Base-by-base conservation (phyloP, 2,888 invertebrate genomes). In the Parthenolecanium corni region DNA sequence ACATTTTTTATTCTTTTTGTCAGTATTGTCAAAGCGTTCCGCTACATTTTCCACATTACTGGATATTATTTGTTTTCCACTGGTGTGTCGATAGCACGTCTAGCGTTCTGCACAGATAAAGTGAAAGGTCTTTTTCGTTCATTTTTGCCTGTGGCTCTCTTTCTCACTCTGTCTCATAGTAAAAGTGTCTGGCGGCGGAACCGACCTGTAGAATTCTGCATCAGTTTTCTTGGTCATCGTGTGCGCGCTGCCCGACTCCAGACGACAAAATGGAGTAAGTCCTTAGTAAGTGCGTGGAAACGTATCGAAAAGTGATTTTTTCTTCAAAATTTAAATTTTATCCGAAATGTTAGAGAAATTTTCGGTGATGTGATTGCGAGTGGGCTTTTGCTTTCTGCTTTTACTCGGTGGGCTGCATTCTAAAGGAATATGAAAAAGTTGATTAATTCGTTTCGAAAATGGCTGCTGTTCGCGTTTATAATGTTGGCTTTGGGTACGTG, bases 21-120 rank as follows among this genome's bases (percentile, higher is more conserved):
- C 9, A 23, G 52, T 52, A 24, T 52, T 52, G 52, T 25, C 52
- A 16, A 23, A 40, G 44, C 51, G 62, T 62, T 52, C 51, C 62
- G 62, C 44, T 62, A 52, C 42, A 52, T 62, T 52, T 62, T 52
- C 42, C 62, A 52, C 62, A 52, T 62, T 52, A 62, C 52, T 36
- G 31, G 42, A 20, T 25, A 25, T 52, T 62, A 62, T 62, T 62
- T 44, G 62, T 53, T 62, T 62, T 62, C 62, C 62, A 52, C 52
- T 52, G n/a, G 40, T 51, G 51, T 51, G 51, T 42, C 36, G 58
- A 58, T 38, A 46, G 58, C 20, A 49, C 49, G 49, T 23, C 49
- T 49, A 49, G 49, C 23, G 23, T 23, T 49, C 20, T 14, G 9
- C 21, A 4, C 16, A 49, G 49, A 49, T 49, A 49, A 49, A 49